These are phyloP conservation scores for Drosophila mayaguana DNA, from an alignment of 2,888 invertebrate genomes.

Conservation along the genomic window DNA sequence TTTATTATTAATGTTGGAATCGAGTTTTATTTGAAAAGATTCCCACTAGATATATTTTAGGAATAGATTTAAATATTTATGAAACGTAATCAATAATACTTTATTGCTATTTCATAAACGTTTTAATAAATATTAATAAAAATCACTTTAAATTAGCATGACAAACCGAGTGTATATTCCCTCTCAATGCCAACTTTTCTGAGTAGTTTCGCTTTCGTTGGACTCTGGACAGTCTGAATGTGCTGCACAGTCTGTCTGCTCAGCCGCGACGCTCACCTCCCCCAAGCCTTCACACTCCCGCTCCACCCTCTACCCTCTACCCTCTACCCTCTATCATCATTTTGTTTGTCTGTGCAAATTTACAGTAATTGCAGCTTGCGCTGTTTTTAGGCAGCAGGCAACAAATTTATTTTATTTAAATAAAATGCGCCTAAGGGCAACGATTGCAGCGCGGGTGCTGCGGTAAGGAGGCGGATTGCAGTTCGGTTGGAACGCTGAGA, in stretches of 20 bases:
- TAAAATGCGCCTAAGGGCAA: slow-evolving; percentile 72
- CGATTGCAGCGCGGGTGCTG: slow-evolving; percentile 25
- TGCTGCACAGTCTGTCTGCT: neutral
- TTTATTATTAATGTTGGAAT: no score
- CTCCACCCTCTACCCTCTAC: neutral
- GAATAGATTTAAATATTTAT: neutral
- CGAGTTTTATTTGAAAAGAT: no score
- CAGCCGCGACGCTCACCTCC: neutral
- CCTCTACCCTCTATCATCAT: neutral
- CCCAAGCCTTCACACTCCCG: neutral
- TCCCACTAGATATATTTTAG: neutral
- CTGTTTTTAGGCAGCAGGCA: slow-evolving; percentile 51
- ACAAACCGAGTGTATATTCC: neutral
- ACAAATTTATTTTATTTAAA: slow-evolving; percentile 81
- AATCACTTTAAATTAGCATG: neutral
- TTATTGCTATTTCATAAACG: no score
- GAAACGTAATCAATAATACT: neutral
- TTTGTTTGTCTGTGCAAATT: slow-evolving; percentile 66
- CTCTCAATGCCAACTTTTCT: neutral
- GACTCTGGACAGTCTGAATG: neutral
- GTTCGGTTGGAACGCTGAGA: slow-evolving; percentile 26
- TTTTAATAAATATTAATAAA: no score
- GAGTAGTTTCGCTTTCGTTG: slow-evolving; percentile 8
- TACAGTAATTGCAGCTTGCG: slow-evolving; percentile 69
- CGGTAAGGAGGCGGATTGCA: neutral